phyloP scores from a whole-genome alignment of 2,797 vertebrate species.

The Sphaeramia orbicularis region DNA sequence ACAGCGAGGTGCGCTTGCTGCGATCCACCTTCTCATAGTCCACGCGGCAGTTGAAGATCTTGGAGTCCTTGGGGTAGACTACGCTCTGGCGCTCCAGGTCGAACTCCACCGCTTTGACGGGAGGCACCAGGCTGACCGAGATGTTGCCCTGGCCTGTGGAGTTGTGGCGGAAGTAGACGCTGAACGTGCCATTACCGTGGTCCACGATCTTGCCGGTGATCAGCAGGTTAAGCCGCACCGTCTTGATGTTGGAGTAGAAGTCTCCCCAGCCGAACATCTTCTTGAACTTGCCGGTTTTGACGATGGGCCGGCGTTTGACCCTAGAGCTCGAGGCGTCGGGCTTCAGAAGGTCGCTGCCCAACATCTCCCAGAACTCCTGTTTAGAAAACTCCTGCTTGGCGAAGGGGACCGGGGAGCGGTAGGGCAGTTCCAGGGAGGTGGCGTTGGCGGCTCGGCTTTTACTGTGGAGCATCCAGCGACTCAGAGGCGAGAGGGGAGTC shows the following conservation, averaged over 20 bases:
- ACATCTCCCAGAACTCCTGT: conserved; percentile 92
- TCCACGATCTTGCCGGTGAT: conserved; percentile 98
- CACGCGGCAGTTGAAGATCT: conserved; percentile 97
- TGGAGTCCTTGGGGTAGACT: conserved; percentile 98
- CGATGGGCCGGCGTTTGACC: conserved; percentile 87
- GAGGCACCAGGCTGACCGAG: conserved; percentile 96
- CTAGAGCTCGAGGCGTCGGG: conserved; percentile 81
- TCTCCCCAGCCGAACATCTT: conserved; percentile 99
- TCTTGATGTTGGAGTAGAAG: conserved; percentile 99
- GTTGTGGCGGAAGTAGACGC: conserved; percentile 97
- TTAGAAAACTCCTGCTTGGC: conserved; percentile 90
- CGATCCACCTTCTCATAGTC: conserved; percentile 97
- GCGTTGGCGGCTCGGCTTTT: conserved; percentile 85
- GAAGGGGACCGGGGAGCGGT: conserved; percentile 85
- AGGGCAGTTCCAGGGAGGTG: conserved; percentile 90
- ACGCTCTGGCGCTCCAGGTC: conserved; percentile 97
- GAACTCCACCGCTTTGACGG: conserved; percentile 94
- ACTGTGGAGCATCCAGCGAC: conserved; percentile 86
- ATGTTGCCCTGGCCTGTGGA: conserved; percentile 97
- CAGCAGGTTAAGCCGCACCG: conserved; percentile 95
- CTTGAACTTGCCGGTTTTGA: conserved; percentile 91
- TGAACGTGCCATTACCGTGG: conserved; percentile 97
- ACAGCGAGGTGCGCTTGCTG: conserved; percentile 94
- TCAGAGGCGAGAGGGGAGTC: conserved; percentile 82
- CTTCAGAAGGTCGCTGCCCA: conserved; percentile 87